Evolutionary conservation across 2,888 invertebrate species (phyloP), one percentile per base, ranked within the genome.

Genomic region (Ennomos quercinarius): DNA sequence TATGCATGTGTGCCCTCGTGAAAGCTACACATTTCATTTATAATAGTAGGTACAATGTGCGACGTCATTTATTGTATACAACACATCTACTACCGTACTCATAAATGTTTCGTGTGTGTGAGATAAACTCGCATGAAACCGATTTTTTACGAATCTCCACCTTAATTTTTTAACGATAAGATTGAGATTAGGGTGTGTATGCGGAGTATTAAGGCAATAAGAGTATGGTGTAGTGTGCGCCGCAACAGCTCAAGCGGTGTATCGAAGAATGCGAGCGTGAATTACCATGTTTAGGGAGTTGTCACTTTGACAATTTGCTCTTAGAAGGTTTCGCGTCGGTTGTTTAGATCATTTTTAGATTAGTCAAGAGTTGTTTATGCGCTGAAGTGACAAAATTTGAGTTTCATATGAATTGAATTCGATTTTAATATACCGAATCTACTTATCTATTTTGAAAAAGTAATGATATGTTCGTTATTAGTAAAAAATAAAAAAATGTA

Each of bases 11-110:
- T 89, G 90, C 85, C 70, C 77, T 79, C 81, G 91, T 90, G 91
- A 92, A 92, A 92, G 91, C 91, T 89, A 91, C 89, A 91, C 90
- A 89, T 91, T 90, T 91, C 90, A 87, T 90, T 90, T 90, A 87
- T 86, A 87, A 84, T 86, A 84, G 82, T 87, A 85, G 80, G 85
- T 89, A 90, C 87, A 89, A 89, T 88, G 87, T 85, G 78, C 83
- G 76, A 84, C 87, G 86, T 89, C 89, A 89, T n/a, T n/a, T 88
- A 89, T 86, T 88, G 88, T 90, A 87, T 86, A 89, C 87, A 81
- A 81, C 83, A 85, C 60, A 46, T 56, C 84, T 79, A 86, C 86
- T 85, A 83, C 85, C 82, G 85, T 82, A 78, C 83, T 84, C 83
- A 81, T 84, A 84, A 85, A 84, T 80, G 81, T 72, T 87, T 77